phyloP scores from a whole-genome alignment of 2,797 vertebrate species.

The Scarus forsteni region DNA sequence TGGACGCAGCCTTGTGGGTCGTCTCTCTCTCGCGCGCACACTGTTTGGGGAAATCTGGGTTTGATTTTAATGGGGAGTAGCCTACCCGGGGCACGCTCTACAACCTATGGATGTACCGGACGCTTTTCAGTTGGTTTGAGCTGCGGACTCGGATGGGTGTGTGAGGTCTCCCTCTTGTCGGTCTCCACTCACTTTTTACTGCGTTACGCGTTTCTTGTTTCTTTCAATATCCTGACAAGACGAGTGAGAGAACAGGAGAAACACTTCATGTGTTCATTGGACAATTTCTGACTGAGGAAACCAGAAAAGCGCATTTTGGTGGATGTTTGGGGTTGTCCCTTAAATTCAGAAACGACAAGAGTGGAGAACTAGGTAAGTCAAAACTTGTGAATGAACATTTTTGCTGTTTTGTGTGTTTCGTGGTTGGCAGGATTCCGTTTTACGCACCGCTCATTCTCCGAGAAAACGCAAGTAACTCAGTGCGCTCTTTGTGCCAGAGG shows the following conservation, averaged over 20 bases:
- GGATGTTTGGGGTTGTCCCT: conserved; percentile 56
- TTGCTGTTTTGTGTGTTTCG: conserved; percentile 8
- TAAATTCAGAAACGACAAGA: conserved; percentile 23
- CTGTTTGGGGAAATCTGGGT: conserved; percentile 77
- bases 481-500: not conserved
- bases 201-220: conserved; percentile 15
- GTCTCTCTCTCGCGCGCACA: conserved; percentile 20
- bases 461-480: conserved; percentile 20
- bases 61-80: conserved; percentile 83
- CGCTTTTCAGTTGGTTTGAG: conserved; percentile 72
- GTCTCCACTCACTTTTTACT: conserved; percentile 29
- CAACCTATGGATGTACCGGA: conserved; percentile 79
- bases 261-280: conserved; percentile 24
- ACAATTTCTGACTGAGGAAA: conserved; percentile 31
- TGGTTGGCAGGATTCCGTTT: conserved; percentile 39
- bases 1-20: conserved; percentile 20
- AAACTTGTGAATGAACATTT: conserved; percentile 2
- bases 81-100: conserved; percentile 72
- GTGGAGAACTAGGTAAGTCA: conserved; percentile 68
- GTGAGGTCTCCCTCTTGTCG: conserved; percentile 42
- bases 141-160: conserved; percentile 58
- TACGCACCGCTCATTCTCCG: conserved; percentile 50
- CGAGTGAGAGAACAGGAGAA: conserved; percentile 29
- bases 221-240: conserved; percentile 20
- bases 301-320: conserved; percentile 35